Evolutionary conservation across 2,888 invertebrate species (phyloP).

Genomic region (Phasia obesa): DNA sequence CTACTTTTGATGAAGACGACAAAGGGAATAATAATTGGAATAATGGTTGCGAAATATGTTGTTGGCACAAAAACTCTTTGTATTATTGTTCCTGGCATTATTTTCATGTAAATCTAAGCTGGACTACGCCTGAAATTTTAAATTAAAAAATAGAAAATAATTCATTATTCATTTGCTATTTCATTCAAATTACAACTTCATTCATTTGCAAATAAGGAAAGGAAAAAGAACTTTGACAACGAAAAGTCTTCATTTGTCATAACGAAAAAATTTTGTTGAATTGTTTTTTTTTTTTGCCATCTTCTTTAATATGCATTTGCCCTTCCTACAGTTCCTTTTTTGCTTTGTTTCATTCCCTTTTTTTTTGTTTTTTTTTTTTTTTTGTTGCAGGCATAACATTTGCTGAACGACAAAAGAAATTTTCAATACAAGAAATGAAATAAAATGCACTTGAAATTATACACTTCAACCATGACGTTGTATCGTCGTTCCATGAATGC

Average conservation of each 20-base stretch:
- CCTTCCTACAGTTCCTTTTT: background rate
- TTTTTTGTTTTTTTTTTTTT: too few relatives aligned
- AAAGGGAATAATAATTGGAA: too few relatives aligned
- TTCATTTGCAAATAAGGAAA: conserved; percentile 22
- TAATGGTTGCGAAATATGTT: too few relatives aligned
- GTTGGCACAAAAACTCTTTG: background rate
- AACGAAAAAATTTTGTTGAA: conserved; percentile 15
- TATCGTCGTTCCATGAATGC: conserved; percentile 28
- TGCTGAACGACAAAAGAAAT: background rate
- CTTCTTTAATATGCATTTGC: conserved; percentile 33
- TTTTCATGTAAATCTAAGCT: background rate
- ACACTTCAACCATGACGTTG: conserved; percentile 62
- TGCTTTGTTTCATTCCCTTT: background rate
- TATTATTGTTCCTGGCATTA: conserved; percentile 2
- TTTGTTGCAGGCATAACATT: conserved; percentile 49
- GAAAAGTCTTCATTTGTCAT: conserved; percentile 28
- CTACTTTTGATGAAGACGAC: too few relatives aligned
- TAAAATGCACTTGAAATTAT: conserved; percentile 66
- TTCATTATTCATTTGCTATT: conserved; percentile 1
- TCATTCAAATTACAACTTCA: conserved; percentile 29
- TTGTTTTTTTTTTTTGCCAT: too few relatives aligned
- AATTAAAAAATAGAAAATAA: background rate
- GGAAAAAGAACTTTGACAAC: conserved; percentile 38
- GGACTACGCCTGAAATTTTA: conserved; percentile 9
- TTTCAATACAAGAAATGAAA: conserved; percentile 52